These are phyloP conservation scores for Drosophila prostipennis DNA, from an alignment of 2,888 invertebrate species.

Conservation along the genomic window DNA sequence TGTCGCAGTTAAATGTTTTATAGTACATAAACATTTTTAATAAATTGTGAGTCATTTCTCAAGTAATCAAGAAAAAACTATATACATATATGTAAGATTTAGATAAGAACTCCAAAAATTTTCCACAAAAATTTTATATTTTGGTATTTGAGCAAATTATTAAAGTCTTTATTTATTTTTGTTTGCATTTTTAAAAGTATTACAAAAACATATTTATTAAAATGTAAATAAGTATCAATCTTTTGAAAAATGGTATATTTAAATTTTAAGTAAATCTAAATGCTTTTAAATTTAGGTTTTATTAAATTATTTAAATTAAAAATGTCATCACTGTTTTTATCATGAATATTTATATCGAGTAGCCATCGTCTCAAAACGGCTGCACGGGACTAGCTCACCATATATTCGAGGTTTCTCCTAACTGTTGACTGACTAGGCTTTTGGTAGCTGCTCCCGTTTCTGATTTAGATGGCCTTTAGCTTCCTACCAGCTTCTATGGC, in stretches of 20 bases:
- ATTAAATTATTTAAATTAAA: no score
- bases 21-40: background rate
- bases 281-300: no score
- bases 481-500: background rate
- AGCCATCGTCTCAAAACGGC: slow-evolving; percentile 13
- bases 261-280: no score
- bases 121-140: no score
- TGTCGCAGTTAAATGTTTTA: background rate
- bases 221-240: no score
- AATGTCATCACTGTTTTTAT: no score
- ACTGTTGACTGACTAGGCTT: slow-evolving; percentile 72
- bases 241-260: no score
- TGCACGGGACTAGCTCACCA: slow-evolving; percentile 67
- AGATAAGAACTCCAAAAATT: background rate
- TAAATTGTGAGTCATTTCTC: background rate
- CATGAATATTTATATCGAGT: no score
- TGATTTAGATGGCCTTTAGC: slow-evolving; percentile 19
- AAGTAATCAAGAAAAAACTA: background rate
- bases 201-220: no score
- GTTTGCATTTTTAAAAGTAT: no score
- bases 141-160: no score
- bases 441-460: slow-evolving; percentile 64
- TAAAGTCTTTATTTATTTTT: no score
- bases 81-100: background rate
- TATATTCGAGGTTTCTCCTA: slow-evolving; percentile 53